Percentiles rank a stretch among this genome's conserved stretches.
phyloP scores from a whole-genome alignment of 30 jellyfish, hydroid and myxozoan genomes.

The Cassiopea andromeda region DNA sequence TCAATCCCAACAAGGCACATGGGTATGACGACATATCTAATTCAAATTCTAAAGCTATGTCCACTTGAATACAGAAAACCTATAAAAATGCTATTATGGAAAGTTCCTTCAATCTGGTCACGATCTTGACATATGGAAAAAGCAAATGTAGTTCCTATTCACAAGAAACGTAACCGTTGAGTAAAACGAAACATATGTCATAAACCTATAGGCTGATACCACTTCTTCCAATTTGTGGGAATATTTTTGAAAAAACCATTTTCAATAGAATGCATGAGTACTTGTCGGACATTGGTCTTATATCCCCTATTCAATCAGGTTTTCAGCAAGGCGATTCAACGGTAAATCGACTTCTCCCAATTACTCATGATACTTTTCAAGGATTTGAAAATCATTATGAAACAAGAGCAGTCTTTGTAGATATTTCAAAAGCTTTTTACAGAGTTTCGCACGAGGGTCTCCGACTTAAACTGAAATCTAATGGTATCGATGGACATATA shows the following conservation, averaged over 20 bases:
- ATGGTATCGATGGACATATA: background rate
- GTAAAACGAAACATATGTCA: background rate
- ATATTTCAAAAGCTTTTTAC: background rate
- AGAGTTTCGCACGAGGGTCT: constrained; percentile 6
- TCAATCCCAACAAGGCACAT: constrained; percentile 5
- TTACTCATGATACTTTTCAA: background rate
- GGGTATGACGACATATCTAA: constrained; percentile 6
- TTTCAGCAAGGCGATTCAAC: constrained; percentile 6
- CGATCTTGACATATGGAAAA: background rate
- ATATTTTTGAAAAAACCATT: background rate
- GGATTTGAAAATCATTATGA: background rate
- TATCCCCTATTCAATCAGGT: constrained; percentile 1
- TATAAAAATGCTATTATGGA: background rate
- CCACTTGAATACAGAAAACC: background rate
- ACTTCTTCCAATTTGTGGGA: constrained; percentile 8
- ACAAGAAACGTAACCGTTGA: background rate
- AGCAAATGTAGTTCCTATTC: constrained; percentile 2
- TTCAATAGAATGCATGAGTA: background rate
- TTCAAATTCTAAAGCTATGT: background rate
- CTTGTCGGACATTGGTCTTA: background rate
- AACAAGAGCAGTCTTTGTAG: constrained; percentile 5
- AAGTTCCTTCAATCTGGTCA: constrained; percentile 8
- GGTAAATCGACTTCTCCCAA: background rate
- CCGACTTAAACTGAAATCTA: background rate
- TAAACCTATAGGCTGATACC: background rate